Evolutionary conservation across 2,888 invertebrate species (phyloP).

Genomic region (Drepanosiphum platanoidis): DNA sequence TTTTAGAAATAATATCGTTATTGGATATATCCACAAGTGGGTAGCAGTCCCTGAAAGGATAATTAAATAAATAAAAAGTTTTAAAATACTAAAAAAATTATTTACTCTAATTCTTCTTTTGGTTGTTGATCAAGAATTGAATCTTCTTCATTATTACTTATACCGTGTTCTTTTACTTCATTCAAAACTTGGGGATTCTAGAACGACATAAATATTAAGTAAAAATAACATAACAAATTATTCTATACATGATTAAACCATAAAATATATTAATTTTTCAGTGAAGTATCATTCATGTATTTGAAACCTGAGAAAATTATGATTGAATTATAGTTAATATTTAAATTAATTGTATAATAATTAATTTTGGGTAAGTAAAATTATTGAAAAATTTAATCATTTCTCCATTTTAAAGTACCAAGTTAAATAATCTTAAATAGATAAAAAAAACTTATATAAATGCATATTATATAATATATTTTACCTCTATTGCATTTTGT

Average conservation of each 20-base stretch:
- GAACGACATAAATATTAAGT: background rate
- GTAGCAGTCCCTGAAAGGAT: background rate
- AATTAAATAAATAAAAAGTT: no score
- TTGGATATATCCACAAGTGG: background rate
- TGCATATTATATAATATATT: background rate
- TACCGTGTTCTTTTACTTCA: slow-evolving; percentile 28
- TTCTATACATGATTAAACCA: no score
- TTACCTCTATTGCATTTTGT: background rate
- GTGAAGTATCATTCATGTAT: no score
- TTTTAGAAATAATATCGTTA: background rate
- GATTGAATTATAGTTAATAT: background rate
- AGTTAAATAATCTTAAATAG: background rate
- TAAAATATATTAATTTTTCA: no score
- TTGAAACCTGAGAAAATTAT: no score
- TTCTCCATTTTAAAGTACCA: background rate
- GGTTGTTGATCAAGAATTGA: slow-evolving; percentile 12
- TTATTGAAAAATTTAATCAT: background rate
- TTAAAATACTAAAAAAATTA: background rate
- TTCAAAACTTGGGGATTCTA: background rate
- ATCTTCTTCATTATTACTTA: slow-evolving; percentile 29
- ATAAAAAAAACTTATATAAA: background rate
- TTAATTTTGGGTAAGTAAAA: background rate
- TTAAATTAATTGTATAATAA: background rate
- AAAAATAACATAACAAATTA: background rate
- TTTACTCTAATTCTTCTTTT: slow-evolving; percentile 29